Conservation (phyloP, 2,113 vertebrate species). For the Elachura formosa region DNA sequence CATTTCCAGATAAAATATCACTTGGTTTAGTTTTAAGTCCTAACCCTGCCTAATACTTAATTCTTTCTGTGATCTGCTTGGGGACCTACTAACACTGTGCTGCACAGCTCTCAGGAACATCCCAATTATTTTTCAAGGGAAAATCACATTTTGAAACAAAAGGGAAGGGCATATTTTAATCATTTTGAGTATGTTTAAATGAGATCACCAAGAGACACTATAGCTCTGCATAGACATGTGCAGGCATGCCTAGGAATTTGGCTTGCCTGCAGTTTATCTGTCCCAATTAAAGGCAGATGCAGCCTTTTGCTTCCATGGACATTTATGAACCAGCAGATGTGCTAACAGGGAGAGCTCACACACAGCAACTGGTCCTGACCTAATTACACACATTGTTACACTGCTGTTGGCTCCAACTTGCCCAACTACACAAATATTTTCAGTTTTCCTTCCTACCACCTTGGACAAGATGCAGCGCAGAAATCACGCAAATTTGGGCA, state of each 20-base stretch:
- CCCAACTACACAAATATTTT: background rate
- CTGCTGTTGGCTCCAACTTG: background rate
- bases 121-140: background rate
- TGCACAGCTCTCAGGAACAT: background rate
- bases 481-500: background rate
- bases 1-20: background rate
- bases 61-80: background rate
- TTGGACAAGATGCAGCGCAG: background rate
- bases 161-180: slow-evolving; percentile 7
- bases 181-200: background rate
- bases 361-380: background rate
- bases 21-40: background rate
- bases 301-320: background rate
- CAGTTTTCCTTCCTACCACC: background rate
- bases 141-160: background rate
- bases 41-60: background rate
- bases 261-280: slow-evolving; percentile 15
- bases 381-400: background rate
- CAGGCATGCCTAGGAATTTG: slow-evolving; percentile 38
- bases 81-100: background rate
- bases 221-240: background rate
- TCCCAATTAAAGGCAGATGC: slow-evolving; percentile 46
- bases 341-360: background rate
- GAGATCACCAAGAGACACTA: background rate
- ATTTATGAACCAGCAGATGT: background rate